phyloP scores from a whole-genome alignment of 2,888 invertebrate species.

The Stenotaenia linearis region DNA sequence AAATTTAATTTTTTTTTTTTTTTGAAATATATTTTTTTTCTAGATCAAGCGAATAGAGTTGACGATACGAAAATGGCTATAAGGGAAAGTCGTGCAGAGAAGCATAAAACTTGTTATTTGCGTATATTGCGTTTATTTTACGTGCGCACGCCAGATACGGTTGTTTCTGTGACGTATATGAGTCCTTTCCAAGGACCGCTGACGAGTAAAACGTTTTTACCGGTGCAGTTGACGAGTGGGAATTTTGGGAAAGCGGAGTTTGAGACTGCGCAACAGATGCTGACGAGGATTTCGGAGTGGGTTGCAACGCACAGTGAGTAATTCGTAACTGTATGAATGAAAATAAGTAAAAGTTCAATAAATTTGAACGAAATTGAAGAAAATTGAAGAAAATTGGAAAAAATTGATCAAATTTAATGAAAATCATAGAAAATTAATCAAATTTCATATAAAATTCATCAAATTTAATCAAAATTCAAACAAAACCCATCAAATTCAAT shows the following conservation, averaged over 20 bases:
- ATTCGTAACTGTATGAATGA: background rate
- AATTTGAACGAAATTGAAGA: background rate
- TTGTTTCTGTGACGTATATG: background rate
- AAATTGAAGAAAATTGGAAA: background rate
- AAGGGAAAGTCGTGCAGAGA: background rate
- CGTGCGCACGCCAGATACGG: background rate
- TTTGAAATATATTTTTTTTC: too few relatives aligned
- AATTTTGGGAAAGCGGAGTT: background rate
- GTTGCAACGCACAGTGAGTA: background rate
- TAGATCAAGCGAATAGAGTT: background rate
- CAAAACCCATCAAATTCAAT: background rate
- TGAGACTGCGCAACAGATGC: conserved; percentile 1
- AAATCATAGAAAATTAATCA: too few relatives aligned
- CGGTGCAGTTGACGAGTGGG: conserved; percentile 2
- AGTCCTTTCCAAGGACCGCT: background rate
- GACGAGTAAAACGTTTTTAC: conserved; percentile 28
- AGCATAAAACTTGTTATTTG: background rate
- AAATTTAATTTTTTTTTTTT: background rate
- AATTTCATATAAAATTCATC: too few relatives aligned
- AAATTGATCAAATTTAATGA: too few relatives aligned
- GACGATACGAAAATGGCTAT: conserved; percentile 29
- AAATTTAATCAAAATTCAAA: too few relatives aligned
- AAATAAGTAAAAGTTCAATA: background rate
- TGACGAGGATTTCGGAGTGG: conserved; percentile 27
- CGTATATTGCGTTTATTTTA: background rate